Base-by-base conservation (phyloP, 2,797 vertebrate species). In the Galagoides demidoff region DNA sequence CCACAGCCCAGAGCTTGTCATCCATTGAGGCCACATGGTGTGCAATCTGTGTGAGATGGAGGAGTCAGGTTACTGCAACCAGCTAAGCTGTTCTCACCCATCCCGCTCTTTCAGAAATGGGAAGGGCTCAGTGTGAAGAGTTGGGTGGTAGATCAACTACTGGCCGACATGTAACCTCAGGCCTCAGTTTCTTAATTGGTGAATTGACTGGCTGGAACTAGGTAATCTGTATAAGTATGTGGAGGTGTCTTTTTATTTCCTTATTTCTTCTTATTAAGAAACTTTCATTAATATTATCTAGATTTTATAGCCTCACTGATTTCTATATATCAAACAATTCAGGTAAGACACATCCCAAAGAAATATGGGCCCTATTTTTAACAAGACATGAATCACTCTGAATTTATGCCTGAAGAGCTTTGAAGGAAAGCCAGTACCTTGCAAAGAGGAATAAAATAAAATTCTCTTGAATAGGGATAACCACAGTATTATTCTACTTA, bases 371-470 rank as follows among this genome's bases (percentile, higher is more conserved):
- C 94, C 83, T 94, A 39, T 66, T 95, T 96, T 92, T 88, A 91
- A 89, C 93, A 89, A 93, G 84, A 43, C 64, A 45, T 93, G 87
- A 97, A 89, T 87, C 4, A 27, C 59, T 95, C 63, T 29, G 43
- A 96, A 96, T 96, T 96, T 88, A 96, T 97, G 64, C 37, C 92
- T 97, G 61, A 96, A 92, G 64, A 89, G 85, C 83, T 76, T 81
- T 96, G 84, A 96, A 93, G 63, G 84, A 88, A 97, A 97, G 71
- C 77, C 73, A 88, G 20, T 49, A 87, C 73, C 70, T 95, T 96
- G 76, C 66, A 91, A 93, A 87, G 55, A 95, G 52, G 57, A 92
- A 76, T 87, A 73, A 96, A 97, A 95, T 90, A 95, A 92, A 96
- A 89, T 92, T 89, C 87, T 93, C 70, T 79, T 64, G 81, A 93